Base-by-base conservation (phyloP, 92 coral and sea anemone genomes). In the Epizoanthus fatuus region DNA sequence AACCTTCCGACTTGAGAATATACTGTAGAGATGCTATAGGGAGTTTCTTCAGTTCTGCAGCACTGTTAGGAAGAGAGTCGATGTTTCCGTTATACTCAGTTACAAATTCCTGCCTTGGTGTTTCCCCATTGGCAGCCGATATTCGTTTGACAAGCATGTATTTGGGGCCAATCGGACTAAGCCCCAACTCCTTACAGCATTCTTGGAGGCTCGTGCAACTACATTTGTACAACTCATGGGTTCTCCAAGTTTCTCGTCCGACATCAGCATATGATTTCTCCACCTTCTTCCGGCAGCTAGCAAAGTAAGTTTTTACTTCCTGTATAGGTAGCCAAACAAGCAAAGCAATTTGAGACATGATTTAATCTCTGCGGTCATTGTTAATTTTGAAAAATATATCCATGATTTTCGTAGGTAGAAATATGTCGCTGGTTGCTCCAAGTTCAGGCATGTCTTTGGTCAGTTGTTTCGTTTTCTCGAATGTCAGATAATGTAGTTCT, bases 201-300 rank as follows among this genome's bases (percentile, higher is more conserved):
- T 70, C 68, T 35, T 83, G 89, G 22, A 86, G 78, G n/a, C 40
- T 32, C 11, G 83, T 75, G 14, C 68, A 62, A 19, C 73, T 86
- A 49, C 59, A 16, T 60, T 90, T 84, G 60, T 86, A 90, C 20
- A 89, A 75, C 2, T 65, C 45, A 37, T 93, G 97, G 7, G 47
- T 72, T 49, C 74, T 55, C 94, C 96, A 93, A 14, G 69, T 81
- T 55, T 93, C 94, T 64, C 91, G 62, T 47, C 15, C 14, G 32
- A 88, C 45, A 63, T 90, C 81, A 56, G 85, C 74, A 17, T 84
- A 87, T 7, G 88, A 76, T 3, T 77, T 85, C 57, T 93, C 85
- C 3, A 49, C 84, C 69, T 85, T 91, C 47, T 79, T 66, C 9
- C 37, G 32, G 25, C 88, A 87, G 37, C 69, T 60, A 14, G 87